phyloP scores from a whole-genome alignment of 2,113 vertebrate genomes.

The Genyomyrus donnyi region DNA sequence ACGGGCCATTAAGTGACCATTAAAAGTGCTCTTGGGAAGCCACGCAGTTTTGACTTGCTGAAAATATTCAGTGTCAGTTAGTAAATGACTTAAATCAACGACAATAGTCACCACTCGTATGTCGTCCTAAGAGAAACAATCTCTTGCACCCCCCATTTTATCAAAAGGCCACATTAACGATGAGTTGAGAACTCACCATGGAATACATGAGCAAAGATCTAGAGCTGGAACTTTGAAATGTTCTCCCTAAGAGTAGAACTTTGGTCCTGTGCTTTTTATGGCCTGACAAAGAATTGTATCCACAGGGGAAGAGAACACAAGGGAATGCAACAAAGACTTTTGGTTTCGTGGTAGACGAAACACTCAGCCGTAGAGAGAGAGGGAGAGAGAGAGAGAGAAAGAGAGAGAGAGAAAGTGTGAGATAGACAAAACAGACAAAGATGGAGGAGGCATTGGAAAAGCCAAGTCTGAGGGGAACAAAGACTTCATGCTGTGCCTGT shows the following conservation, averaged over 20 bases:
- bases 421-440: background rate
- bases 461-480: background rate
- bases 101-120: background rate
- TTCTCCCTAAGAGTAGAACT: background rate
- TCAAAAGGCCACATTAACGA: background rate
- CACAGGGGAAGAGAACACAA: background rate
- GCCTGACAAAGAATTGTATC: background rate
- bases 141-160: background rate
- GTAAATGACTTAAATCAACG: background rate
- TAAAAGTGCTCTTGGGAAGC: background rate
- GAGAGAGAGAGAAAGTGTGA: background rate
- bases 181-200: background rate
- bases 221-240: background rate
- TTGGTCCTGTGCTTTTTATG: background rate
- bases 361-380: background rate
- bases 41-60: background rate
- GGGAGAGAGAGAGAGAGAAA: background rate
- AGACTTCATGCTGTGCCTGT: background rate
- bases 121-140: background rate
- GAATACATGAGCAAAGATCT: background rate
- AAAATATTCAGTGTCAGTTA: background rate
- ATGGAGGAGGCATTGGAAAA: background rate
- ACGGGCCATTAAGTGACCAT: background rate
- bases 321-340: background rate
- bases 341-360: background rate